Evolutionary conservation across 2,113 vertebrate genomes (phyloP).

Genomic region (Lophius piscatorius): DNA sequence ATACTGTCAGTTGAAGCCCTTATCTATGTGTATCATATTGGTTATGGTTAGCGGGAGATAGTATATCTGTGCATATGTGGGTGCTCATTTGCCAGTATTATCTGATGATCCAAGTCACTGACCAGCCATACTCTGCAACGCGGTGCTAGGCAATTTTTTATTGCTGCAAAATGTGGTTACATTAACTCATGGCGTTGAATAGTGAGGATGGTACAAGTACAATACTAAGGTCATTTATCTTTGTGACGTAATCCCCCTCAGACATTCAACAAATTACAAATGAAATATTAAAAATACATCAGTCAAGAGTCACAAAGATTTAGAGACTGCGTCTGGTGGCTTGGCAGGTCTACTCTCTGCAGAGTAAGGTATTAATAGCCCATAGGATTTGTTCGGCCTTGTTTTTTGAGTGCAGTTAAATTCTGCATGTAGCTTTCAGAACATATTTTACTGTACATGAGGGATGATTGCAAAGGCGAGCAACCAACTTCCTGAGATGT

Average conservation of each 20-base stretch:
- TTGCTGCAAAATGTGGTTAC: conserved; percentile 31
- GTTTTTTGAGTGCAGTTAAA: conserved; percentile 52
- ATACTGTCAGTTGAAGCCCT: conserved; percentile 32
- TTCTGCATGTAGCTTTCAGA: conserved; percentile 63
- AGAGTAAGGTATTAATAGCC: conserved; percentile 50
- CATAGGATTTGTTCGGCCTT: conserved; percentile 53
- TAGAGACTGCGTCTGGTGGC: conserved; percentile 9
- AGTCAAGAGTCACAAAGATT: conserved; percentile 34
- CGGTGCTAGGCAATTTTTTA: conserved; percentile 36
- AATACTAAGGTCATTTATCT: conserved; percentile 11
- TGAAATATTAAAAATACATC: conserved; percentile 11
- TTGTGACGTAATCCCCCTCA: conserved; percentile 8
- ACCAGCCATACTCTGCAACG: conserved; percentile 38
- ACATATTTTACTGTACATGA: conserved; percentile 63
- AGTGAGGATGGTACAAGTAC: background rate
- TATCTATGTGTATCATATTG: too few relatives aligned
- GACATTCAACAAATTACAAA: conserved; percentile 3
- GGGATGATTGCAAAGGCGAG: conserved; percentile 52
- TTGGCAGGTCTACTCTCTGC: conserved; percentile 31
- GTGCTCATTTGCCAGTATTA: conserved; percentile 30
- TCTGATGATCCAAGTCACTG: conserved; percentile 59
- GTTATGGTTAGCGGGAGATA: too few relatives aligned
- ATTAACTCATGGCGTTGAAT: background rate
- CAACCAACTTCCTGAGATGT: conserved; percentile 33
- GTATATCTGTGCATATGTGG: conserved; percentile 30